Conservation (phyloP, 2,888 invertebrate species). For the Lydus trimaculatus region DNA sequence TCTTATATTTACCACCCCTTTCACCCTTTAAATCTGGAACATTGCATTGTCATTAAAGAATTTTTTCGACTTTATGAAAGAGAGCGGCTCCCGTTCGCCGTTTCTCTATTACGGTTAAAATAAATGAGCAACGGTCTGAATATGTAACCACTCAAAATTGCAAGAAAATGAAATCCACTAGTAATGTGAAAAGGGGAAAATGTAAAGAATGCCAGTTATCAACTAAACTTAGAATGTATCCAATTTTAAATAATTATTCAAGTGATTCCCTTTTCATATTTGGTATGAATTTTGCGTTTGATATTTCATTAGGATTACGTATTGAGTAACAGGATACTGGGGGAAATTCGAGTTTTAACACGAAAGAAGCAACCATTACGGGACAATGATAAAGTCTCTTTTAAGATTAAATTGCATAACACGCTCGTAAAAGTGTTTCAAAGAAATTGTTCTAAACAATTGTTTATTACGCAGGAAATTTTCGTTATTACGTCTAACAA, state of each 20-base stretch:
- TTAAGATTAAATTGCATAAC: conserved; percentile 17
- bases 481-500: conserved; percentile 12
- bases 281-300: not conserved
- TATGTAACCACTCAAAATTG: not conserved
- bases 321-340: conserved; percentile 13
- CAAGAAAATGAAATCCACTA: not conserved
- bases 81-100: not conserved
- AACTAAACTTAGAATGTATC: not conserved
- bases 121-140: not conserved
- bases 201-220: not conserved
- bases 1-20: not conserved
- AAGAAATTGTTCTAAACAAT: conserved; percentile 20
- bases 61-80: not conserved
- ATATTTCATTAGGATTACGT: conserved; percentile 12
- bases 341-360: conserved; percentile 14
- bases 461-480: conserved; percentile 17
- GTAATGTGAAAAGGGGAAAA: not conserved
- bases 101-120: not conserved
- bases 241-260: not conserved
- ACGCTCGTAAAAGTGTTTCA: conserved; percentile 21
- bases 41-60: not conserved
- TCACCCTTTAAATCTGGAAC: not conserved
- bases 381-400: conserved; percentile 23
- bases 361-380: conserved; percentile 12
- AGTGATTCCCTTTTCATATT: not conserved